Evolutionary conservation across 2,888 invertebrate genomes (phyloP).

Genomic region (Pseudoips prasinana): DNA sequence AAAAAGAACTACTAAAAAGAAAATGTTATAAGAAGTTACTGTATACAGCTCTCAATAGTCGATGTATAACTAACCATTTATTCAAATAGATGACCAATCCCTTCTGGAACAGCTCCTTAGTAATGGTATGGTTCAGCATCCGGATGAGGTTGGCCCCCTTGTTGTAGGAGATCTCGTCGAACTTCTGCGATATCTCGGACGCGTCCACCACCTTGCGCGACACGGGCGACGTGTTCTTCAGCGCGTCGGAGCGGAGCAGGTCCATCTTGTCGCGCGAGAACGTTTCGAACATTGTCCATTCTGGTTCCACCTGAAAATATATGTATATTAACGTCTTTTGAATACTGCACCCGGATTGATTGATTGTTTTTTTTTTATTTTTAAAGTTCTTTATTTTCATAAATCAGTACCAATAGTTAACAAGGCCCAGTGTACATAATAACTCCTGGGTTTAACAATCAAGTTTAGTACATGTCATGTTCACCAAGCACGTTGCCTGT

Average conservation of each 20-base stretch:
- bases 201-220: conserved; percentile 75
- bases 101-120: conserved; percentile 72
- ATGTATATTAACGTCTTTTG: too few relatives aligned
- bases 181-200: conserved; percentile 82
- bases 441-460: too few relatives aligned
- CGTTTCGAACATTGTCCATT: conserved; percentile 79
- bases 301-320: conserved; percentile 75
- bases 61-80: conserved; percentile 67
- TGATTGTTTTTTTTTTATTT: too few relatives aligned
- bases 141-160: conserved; percentile 82
- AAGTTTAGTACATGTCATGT: too few relatives aligned
- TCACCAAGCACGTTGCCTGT: too few relatives aligned
- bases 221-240: conserved; percentile 80
- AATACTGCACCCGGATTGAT: too few relatives aligned
- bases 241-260: conserved; percentile 76
- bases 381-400: too few relatives aligned
- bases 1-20: too few relatives aligned
- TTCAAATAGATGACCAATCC: conserved; percentile 79
- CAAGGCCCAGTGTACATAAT: too few relatives aligned
- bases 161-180: conserved; percentile 80
- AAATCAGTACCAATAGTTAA: too few relatives aligned
- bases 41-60: too few relatives aligned
- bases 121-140: conserved; percentile 82
- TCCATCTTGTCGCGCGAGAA: conserved; percentile 80
- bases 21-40: too few relatives aligned